A percentile compares a stretch with the other conserved stretches of the same genome.
Evolutionary conservation across 2,797 vertebrate species (phyloP).

Genomic region (Sarcophilus harrisii): DNA sequence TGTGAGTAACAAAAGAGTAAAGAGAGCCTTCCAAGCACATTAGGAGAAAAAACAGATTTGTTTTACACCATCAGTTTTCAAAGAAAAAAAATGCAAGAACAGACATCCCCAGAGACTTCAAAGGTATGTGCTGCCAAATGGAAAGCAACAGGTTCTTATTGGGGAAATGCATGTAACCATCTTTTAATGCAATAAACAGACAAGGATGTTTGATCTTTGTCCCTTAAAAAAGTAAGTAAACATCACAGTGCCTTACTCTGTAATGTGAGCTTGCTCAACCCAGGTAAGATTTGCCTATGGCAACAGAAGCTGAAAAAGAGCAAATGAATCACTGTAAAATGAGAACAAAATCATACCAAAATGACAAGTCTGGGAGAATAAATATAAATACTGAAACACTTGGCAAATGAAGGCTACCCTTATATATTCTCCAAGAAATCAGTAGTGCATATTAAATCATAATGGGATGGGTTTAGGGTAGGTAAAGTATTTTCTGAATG

Average conservation of each 20-base stretch:
- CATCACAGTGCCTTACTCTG: neutral
- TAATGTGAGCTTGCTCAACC: conserved; percentile 65
- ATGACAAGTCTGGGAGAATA: conserved; percentile 38
- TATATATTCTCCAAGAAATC: neutral
- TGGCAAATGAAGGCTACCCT: neutral
- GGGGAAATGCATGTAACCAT: conserved; percentile 50
- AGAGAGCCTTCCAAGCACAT: conserved; percentile 43
- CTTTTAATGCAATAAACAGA: conserved; percentile 58
- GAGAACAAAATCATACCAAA: conserved; percentile 58
- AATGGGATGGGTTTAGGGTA: neutral
- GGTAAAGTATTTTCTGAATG: neutral
- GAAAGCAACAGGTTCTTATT: conserved; percentile 38
- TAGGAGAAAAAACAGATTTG: conserved; percentile 64
- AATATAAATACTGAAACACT: neutral
- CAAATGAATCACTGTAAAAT: conserved; percentile 71
- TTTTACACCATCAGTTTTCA: conserved; percentile 54
- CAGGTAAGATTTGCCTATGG: conserved; percentile 43
- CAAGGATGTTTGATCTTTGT: conserved; percentile 58
- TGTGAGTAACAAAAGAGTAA: conserved; percentile 43
- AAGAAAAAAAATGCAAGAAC: conserved; percentile 54
- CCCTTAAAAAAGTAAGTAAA: conserved; percentile 61
- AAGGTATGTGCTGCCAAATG: conserved; percentile 36
- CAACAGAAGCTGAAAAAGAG: conserved; percentile 50
- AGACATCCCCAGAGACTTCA: conserved; percentile 50
- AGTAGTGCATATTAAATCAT: neutral